These are phyloP conservation scores for Dicyrtoma fusca DNA, from an alignment of 2,888 invertebrate genomes.

Conservation along the genomic window DNA sequence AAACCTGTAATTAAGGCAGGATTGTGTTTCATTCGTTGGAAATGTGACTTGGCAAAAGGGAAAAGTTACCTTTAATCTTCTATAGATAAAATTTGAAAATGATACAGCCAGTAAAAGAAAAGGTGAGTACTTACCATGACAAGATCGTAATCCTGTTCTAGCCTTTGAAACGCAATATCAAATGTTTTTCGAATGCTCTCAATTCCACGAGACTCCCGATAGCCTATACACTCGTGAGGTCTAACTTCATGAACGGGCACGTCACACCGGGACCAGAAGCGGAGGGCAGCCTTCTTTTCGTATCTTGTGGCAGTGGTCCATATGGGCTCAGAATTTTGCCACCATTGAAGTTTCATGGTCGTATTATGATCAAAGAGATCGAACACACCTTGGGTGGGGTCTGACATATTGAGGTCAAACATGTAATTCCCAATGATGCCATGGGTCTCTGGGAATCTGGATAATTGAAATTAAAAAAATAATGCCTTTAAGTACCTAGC, in stretches of 20 bases:
- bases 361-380: slow-evolving; percentile 48
- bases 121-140: slow-evolving; percentile 55
- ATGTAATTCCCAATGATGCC: slow-evolving; percentile 60
- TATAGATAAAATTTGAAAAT: background rate
- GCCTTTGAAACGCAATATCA: slow-evolving; percentile 52
- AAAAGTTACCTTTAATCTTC: background rate
- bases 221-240: slow-evolving; percentile 53
- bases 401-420: slow-evolving; percentile 56
- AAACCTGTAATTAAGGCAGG: slow-evolving; percentile 52
- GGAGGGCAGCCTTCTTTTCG: slow-evolving; percentile 54
- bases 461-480: background rate
- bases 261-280: slow-evolving; percentile 57
- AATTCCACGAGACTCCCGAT: slow-evolving; percentile 46
- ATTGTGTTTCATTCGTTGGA: too few species aligned
- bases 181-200: slow-evolving; percentile 54
- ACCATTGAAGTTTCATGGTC: slow-evolving; percentile 56
- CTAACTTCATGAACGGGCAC: slow-evolving; percentile 56
- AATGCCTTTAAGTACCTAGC: background rate
- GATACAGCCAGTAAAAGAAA: slow-evolving; percentile 5
- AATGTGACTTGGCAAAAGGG: too few species aligned
- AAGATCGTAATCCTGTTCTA: slow-evolving; percentile 55
- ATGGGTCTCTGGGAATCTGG: slow-evolving; percentile 58
- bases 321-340: slow-evolving; percentile 58
- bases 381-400: slow-evolving; percentile 38
- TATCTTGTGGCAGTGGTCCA: slow-evolving; percentile 59